These are phyloP conservation scores for Hyles euphorbiae DNA, from an alignment of 1,140 invertebrate genomes.

Conservation along the genomic window DNA sequence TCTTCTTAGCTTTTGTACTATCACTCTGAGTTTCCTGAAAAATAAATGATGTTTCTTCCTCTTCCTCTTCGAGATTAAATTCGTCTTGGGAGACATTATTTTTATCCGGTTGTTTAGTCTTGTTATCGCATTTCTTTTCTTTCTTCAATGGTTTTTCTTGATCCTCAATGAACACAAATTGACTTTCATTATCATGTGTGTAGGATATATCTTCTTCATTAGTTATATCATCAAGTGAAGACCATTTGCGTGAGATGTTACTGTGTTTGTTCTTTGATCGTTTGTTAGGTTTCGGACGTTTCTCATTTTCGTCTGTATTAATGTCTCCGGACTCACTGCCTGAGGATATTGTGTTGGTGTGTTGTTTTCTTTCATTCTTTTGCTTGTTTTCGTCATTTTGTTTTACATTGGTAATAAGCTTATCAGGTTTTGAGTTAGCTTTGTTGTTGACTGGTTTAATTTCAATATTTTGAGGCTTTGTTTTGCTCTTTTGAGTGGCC, in stretches of 20 bases:
- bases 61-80: constrained; percentile 40
- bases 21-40: constrained; percentile 60
- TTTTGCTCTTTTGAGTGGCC: constrained; percentile 25
- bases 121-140: constrained; percentile 52
- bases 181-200: constrained; percentile 54
- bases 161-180: constrained; percentile 66
- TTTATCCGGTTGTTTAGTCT: constrained; percentile 42
- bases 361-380: constrained; percentile 49
- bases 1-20: constrained; percentile 55
- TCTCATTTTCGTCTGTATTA: constrained; percentile 59
- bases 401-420: constrained; percentile 42
- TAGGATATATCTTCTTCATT: constrained; percentile 61
- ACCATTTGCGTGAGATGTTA: constrained; percentile 76
- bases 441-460: constrained; percentile 60
- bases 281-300: constrained; percentile 66
- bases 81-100: constrained; percentile 35
- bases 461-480: constrained; percentile 49
- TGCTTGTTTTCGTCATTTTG: constrained; percentile 69
- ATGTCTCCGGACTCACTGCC: constrained; percentile 72
- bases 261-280: constrained; percentile 66
- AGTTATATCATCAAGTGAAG: constrained; percentile 75
- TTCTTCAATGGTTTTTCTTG: constrained; percentile 57
- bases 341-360: constrained; percentile 53
- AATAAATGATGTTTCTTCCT: constrained; percentile 48
- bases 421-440: constrained; percentile 56